phyloP scores from a whole-genome alignment of 92 coral and sea anemone species.

The Muricea muricata region DNA sequence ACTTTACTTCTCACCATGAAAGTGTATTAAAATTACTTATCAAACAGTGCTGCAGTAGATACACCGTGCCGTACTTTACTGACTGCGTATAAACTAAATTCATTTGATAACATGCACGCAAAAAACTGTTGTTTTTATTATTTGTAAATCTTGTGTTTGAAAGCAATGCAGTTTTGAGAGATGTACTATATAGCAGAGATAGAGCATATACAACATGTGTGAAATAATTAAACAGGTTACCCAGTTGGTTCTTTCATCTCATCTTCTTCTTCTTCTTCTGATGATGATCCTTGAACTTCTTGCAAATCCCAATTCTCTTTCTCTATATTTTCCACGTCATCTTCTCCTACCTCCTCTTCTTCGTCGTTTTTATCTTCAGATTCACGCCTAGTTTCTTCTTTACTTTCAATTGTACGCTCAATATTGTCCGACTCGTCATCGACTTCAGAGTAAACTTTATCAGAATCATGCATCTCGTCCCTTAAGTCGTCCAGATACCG shows the following conservation, averaged over 20 bases:
- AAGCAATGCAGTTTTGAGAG: too few relatives aligned
- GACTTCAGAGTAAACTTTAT: neutral
- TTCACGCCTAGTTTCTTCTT: constrained; percentile 13
- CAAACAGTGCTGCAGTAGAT: too few relatives aligned
- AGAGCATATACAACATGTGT: neutral
- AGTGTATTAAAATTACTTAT: too few relatives aligned
- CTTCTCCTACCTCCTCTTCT: neutral
- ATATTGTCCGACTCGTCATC: neutral
- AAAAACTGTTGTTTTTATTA: too few relatives aligned
- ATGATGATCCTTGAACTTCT: neutral
- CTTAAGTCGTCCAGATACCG: constrained; percentile 4
- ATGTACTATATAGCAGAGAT: too few relatives aligned
- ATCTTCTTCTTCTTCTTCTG: neutral
- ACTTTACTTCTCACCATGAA: too few relatives aligned
- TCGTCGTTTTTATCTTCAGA: constrained; percentile 34
- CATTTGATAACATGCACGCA: too few relatives aligned
- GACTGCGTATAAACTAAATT: too few relatives aligned
- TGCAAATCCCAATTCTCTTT: neutral
- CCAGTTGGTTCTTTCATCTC: neutral
- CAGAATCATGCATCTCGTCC: constrained; percentile 1
- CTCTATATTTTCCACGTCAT: neutral
- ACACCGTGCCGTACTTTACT: too few relatives aligned
- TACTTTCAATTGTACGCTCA: constrained; percentile 13
- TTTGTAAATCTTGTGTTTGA: too few relatives aligned
- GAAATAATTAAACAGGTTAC: neutral